Evolutionary conservation across 1,140 invertebrate genomes (phyloP).

Genomic region (Drosophila melanica): DNA sequence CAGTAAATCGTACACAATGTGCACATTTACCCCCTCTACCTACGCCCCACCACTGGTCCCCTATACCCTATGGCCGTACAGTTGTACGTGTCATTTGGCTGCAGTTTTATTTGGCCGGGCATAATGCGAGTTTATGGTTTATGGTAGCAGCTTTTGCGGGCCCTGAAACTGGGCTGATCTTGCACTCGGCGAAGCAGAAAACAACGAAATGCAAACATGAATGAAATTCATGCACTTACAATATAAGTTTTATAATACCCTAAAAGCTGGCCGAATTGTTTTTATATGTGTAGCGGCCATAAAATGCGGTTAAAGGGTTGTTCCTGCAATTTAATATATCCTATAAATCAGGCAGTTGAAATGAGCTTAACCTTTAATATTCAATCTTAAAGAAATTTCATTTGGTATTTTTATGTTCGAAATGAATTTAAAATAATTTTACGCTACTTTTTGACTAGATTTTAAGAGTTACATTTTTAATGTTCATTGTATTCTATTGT

Average conservation of each 20-base stretch:
- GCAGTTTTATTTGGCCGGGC: slow-evolving; percentile 73
- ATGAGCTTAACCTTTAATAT: neutral
- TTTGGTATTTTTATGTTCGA: too few species aligned
- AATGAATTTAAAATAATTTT: too few species aligned
- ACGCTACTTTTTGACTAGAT: too few species aligned
- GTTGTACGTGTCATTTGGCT: slow-evolving; percentile 79
- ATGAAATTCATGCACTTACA: slow-evolving; percentile 23
- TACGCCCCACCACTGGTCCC: too few species aligned
- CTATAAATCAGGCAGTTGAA: neutral
- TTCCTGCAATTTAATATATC: neutral
- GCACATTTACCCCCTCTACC: neutral
- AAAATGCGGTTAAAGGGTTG: neutral
- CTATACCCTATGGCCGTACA: slow-evolving; percentile 18
- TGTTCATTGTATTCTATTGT: neutral
- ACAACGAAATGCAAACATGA: slow-evolving; percentile 46
- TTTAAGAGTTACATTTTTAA: neutral
- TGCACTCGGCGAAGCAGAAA: slow-evolving; percentile 75
- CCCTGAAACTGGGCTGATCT: slow-evolving; percentile 70
- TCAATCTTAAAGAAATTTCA: too few species aligned
- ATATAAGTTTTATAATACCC: slow-evolving; percentile 20
- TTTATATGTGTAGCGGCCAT: neutral
- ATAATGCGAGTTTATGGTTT: slow-evolving; percentile 80
- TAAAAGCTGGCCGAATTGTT: slow-evolving; percentile 18
- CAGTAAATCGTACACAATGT: slow-evolving; percentile 69
- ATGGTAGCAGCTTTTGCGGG: slow-evolving; percentile 39